Base-by-base conservation (phyloP, 1,140 invertebrate species). In the Ips typographus region DNA sequence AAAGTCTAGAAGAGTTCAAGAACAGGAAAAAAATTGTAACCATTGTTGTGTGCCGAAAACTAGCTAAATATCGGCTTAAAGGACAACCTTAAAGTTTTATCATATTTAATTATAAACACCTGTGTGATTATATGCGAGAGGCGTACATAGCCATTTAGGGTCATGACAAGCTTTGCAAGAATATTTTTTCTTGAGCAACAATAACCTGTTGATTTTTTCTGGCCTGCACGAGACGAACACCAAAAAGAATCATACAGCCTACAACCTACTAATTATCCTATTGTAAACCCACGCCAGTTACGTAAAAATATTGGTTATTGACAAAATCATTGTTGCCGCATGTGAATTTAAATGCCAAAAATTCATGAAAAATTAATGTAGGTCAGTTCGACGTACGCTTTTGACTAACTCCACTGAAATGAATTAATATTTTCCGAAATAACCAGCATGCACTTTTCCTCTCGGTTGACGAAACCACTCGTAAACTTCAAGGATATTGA, bases 401-500 rank as follows among this genome's bases (percentile, higher is more conserved):
- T 49, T 49, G 44, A 49, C 44, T 49, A 49, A 6, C 44, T 49
- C 44, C 22, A 6, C 44, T 22, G 22, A 49, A 49, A 49, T 49
- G 44, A 49, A 56, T 56, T 38, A 38, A 56, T 7, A 56, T 56
- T 56, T 56, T 56, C 39, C 53, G 36, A 56, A 56, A 56, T 37
- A 37, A 56, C 22, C 37, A 56, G 22, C 53, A 36, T 56, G 53
- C 53, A 56, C 53, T 56, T 56, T 56, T 56, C 53, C n/a, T 56
- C 47, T 56, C 37, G 22, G n/a, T 39, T 7, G 53, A 36, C 37
- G n/a, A 40, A 56, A 36, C 38, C 22, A 37, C 22, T 56, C 53
- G 53, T 56, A 56, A 56, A 56, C 53, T 56, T 37, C 53, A 56
- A 56, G 53, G 53, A 56, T 56, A 40, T 56, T 37, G 53, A 56